Evolutionary conservation across 2,113 vertebrate species (phyloP), one percentile per base, ranked within the genome.

Genomic region (Aptenodytes patagonicus): DNA sequence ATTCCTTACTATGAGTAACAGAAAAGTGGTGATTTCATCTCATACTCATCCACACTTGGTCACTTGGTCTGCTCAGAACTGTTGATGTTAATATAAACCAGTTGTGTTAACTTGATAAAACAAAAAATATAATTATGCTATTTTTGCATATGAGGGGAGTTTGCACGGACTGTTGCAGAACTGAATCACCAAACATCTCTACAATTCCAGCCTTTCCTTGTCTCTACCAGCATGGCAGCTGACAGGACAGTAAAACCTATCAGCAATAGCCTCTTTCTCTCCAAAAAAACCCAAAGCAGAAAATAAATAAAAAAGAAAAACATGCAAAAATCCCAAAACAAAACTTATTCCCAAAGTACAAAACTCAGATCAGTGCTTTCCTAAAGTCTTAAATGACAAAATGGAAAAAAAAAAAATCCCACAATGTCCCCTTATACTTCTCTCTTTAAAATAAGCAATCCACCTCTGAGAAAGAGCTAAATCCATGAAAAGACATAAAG

Each of bases 341-440:
- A 46, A 32, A 2, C 3, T 22, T 46, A 28, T 44, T 49, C 11
- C 17, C 11, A 17, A 71, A 71, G 8, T 55, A 36, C 1, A 57
- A 57, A 88, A 34, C 10, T 61, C 5, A 54, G 2, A 24, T 42
- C 8, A 32, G 8, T 65, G 6, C 1, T 55, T 47, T 77, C 18
- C 13, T 73, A 26, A 60, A 72, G 5, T 52, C 8, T 7, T 54
- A 77, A 73, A 66, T 54, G 10, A 62, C 17, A 71, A 77, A 82
- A 66, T 7, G 7, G 5, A 5, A 25, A 87, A 49, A 25, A 25
- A 87, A 49, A 73, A 57, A 38, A 6, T 12, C 10, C 49, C 16
- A 15, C 3, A 25, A 25, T 19, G 4, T 3, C 2, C 1, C 0
- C 3, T 88, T 66, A 15, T 66, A 28, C 2, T 2, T 66, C 4